Base-by-base conservation (phyloP, 2,113 vertebrate species). In the Chloebia gouldiae region DNA sequence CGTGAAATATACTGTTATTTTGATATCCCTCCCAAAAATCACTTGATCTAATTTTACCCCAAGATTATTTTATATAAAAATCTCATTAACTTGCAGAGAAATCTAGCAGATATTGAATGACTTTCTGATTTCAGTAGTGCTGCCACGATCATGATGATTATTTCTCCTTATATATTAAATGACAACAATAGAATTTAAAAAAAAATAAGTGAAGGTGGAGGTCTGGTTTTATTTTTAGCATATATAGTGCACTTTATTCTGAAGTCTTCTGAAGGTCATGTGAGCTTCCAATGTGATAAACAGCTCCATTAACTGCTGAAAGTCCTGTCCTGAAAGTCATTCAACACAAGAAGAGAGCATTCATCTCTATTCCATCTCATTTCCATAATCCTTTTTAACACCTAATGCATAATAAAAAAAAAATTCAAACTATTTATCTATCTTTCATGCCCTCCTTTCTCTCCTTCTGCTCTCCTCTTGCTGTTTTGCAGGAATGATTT, bases 311-410 rank as follows among this genome's bases (percentile, higher is more conserved):
- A 92, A 75, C 47, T 95, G 44, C 80, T 76, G 31, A 31, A 68
- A 85, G 3, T 31, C 21, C 51, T 91, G 42, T 71, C 25, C 33
- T 89, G 77, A 82, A 92, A 88, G 77, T 92, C 70, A 78, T 90
- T 76, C 75, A 77, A 35, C 23, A 70, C 24, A 78, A 66, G 47
- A 95, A 73, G 54, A 92, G 66, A 93, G 42, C 31, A 73, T n/a
- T 92, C 3, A 2, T 93, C 63, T 94, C 63, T 85, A 81, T 63
- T 51, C 39, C 11, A 28, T 68, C 44, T 89, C 37, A 95, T 97
- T 96, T 96, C 66, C 94, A 90, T 95, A 96, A 95, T 90, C 40
- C 21, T 59, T 95, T 93, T 50, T 69, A 83, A 66, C 30, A 86
- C 33, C 45, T 82, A 92, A 87, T 79, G 64, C 51, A 69, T 87